Evolutionary conservation across 2,888 invertebrate genomes (phyloP).

Genomic region (Fragum fragum): DNA sequence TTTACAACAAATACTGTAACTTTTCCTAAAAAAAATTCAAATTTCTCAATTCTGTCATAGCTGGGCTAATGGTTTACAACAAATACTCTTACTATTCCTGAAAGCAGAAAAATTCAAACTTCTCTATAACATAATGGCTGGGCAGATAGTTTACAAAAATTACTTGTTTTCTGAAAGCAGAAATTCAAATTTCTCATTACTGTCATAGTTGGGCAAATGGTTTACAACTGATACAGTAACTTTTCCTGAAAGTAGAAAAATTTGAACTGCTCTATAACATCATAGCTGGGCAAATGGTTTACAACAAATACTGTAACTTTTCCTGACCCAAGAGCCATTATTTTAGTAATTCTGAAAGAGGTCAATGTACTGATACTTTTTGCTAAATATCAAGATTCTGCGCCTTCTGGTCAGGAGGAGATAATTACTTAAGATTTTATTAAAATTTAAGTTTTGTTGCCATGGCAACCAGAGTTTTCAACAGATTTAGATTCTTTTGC

Average conservation of each 20-base stretch:
- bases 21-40: slow-evolving; percentile 67
- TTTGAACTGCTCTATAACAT: slow-evolving; percentile 70
- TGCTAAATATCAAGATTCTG: no score
- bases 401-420: no score
- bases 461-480: no score
- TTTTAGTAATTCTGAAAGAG: slow-evolving; percentile 73
- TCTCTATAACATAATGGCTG: slow-evolving; percentile 61
- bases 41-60: slow-evolving; percentile 70
- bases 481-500: no score
- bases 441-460: no score
- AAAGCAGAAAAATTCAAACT: slow-evolving; percentile 66
- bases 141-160: slow-evolving; percentile 35
- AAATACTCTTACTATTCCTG: slow-evolving; percentile 65
- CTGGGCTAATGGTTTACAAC: slow-evolving; percentile 65
- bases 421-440: no score
- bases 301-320: slow-evolving; percentile 66
- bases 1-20: slow-evolving; percentile 68
- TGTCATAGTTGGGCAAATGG: slow-evolving; percentile 54
- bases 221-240: slow-evolving; percentile 33
- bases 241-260: slow-evolving; percentile 21
- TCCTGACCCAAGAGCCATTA: slow-evolving; percentile 60
- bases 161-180: no score
- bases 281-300: slow-evolving; percentile 58
- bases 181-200: slow-evolving; percentile 70
- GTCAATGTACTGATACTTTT: no score